Base-by-base conservation (phyloP, 2,113 vertebrate species). In the Otis tarda region DNA sequence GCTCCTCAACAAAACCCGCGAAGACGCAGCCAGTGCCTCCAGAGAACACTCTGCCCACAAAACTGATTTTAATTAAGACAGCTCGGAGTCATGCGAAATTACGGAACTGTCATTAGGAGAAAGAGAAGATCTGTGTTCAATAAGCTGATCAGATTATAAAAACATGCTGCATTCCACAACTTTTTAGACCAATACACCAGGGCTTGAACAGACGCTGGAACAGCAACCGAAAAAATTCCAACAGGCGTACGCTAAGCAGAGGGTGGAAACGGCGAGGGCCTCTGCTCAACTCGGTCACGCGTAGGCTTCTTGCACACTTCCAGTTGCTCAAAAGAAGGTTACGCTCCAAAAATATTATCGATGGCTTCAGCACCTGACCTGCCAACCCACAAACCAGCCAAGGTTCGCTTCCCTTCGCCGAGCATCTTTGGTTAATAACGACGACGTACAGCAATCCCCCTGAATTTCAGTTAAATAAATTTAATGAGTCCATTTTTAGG, bases 11-110 rank as follows among this genome's bases (percentile, higher is more conserved):
- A 68, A 69, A 77, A 83, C 24, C 30, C 14, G 2, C 5, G 2
- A 61, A 90, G 85, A 63, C 76, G 37, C 37, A 55, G 79, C 64
- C 87, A 0, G 47, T 24, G 74, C 70, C 93, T 79, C 91, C n/a
- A 10, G 94, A 94, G 83, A 95, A 50, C 60, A 8, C 30, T 33
- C 77, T 63, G 90, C 83, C 70, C 87, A 28, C 4, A 23, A 86
- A 87, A 81, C 68, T 56, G 76, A 92, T 93, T 95, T 90, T 81
- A 95, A 96, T 95, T 89, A 93, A 96, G 78, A 70, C 85, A 80
- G 92, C 86, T 78, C 2, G 0, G 90, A 94, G 86, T 41, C 76
- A 71, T 37, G 68, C 0, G 1, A 94, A 96, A 90, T 95, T 60
- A 92, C 2, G 4, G n/a, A 91, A 64, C 76, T 90, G 64, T 92